Percentiles rank a stretch among this genome's conserved stretches.
These are phyloP conservation scores for Myripristis murdjan DNA, from an alignment of 2,797 vertebrate genomes.

Conservation along the genomic window DNA sequence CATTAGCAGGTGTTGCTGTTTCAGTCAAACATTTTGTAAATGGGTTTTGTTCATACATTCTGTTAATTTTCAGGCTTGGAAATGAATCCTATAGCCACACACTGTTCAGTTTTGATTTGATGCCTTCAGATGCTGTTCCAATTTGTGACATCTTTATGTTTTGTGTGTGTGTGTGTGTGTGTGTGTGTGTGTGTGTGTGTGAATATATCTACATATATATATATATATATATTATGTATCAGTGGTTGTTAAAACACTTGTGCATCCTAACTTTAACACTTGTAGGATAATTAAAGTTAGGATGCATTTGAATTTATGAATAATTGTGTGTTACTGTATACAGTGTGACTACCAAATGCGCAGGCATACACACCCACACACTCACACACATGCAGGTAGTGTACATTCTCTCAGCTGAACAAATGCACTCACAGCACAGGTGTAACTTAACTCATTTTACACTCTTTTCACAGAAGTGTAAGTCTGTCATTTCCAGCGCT, in stretches of 20 bases:
- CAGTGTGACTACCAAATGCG: neutral
- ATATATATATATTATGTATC: slow-evolving; percentile 16
- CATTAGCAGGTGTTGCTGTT: slow-evolving; percentile 46
- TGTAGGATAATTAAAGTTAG: slow-evolving; percentile 14
- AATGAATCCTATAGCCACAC: neutral
- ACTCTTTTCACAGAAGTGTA: neutral
- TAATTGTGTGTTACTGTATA: slow-evolving; percentile 9
- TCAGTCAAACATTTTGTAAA: slow-evolving; percentile 13
- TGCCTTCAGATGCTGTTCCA: neutral
- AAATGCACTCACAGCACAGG: neutral
- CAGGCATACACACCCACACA: neutral
- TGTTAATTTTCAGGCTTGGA: neutral
- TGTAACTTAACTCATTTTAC: too few species aligned
- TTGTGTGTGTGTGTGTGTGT: neutral
- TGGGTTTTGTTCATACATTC: slow-evolving; percentile 19
- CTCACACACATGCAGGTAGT: neutral
- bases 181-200: too few species aligned
- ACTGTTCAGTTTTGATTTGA: neutral
- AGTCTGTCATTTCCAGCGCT: slow-evolving; percentile 1
- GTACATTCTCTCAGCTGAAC: neutral
- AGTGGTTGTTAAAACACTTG: neutral
- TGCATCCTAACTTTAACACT: too few species aligned
- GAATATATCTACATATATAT: too few species aligned
- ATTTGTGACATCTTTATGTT: neutral
- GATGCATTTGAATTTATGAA: slow-evolving; percentile 31